A percentile compares a stretch with the other conserved stretches of the same genome.
phyloP scores from a whole-genome alignment of 1,140 invertebrate genomes.

The Cotesia glomerata region DNA sequence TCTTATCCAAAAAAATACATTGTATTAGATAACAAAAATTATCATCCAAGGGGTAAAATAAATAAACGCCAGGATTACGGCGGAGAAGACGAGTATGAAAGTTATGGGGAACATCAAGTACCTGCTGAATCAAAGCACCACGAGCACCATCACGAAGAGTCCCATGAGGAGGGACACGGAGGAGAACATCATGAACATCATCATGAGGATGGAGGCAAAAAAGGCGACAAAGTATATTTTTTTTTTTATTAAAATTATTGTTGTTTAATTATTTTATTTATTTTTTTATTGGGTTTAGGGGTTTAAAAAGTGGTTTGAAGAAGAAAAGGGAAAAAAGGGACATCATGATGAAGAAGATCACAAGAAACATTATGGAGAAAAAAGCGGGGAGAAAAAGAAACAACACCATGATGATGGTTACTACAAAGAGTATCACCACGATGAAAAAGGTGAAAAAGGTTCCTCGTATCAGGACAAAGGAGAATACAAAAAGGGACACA shows the following conservation, averaged over 20 bases:
- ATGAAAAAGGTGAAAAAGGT: slow-evolving; percentile 52
- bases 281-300: slow-evolving; percentile 46
- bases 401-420: slow-evolving; percentile 55
- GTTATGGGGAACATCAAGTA: not conserved
- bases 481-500: slow-evolving; percentile 61
- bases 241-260: not conserved
- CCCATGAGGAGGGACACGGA: slow-evolving; percentile 47
- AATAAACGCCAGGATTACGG: not conserved
- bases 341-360: slow-evolving; percentile 59
- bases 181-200: slow-evolving; percentile 47
- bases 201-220: slow-evolving; percentile 45
- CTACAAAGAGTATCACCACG: slow-evolving; percentile 51
- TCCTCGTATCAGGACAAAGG: slow-evolving; percentile 57
- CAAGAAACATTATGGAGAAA: slow-evolving; percentile 54
- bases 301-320: slow-evolving; percentile 56
- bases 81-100: not conserved
- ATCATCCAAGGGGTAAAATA: not conserved
- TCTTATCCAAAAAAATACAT: slow-evolving; percentile 9
- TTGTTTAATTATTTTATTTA: not conserved
- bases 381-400: slow-evolving; percentile 54
- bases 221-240: slow-evolving; percentile 51
- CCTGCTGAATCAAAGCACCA: slow-evolving; percentile 12
- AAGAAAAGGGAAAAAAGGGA: slow-evolving; percentile 57
- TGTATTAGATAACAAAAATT: slow-evolving; percentile 32
- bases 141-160: slow-evolving; percentile 31